These are phyloP conservation scores for Bombus fervidus DNA, from an alignment of 1,140 invertebrate species.

Conservation along the genomic window DNA sequence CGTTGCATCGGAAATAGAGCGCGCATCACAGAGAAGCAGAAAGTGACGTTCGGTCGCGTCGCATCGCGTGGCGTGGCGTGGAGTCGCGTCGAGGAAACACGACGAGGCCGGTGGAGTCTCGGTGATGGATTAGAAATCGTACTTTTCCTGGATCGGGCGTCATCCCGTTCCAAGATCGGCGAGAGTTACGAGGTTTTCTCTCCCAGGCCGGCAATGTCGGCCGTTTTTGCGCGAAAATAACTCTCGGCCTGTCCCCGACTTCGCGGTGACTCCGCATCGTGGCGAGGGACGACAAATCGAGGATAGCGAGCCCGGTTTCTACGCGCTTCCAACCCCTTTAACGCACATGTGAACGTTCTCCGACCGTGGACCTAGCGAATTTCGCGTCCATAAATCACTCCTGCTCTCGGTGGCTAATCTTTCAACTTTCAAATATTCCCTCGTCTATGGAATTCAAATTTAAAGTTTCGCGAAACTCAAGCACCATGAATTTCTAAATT, in stretches of 20 bases:
- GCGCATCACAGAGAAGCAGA: background rate
- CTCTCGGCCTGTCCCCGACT: conserved; percentile 46
- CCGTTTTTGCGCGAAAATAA: conserved; percentile 70
- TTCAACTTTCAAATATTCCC: background rate
- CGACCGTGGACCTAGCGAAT: background rate
- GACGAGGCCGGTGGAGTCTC: background rate
- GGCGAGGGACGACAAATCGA: conserved; percentile 57
- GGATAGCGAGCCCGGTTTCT: conserved; percentile 41
- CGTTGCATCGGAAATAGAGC: conserved; percentile 4
- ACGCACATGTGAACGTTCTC: conserved; percentile 27
- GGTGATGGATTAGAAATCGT: conserved; percentile 73
- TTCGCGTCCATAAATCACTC: background rate
- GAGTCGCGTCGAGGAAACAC: conserved; percentile 6
- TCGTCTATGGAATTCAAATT: background rate
- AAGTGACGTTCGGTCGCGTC: conserved; percentile 4
- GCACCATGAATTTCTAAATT: background rate
- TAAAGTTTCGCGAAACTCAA: background rate
- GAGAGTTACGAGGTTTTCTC: conserved; percentile 71
- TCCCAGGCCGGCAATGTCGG: conserved; percentile 40
- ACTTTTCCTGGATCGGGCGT: conserved; percentile 73
- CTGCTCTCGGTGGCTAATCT: background rate
- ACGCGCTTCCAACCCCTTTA: conserved; percentile 22
- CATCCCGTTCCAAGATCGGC: conserved; percentile 66
- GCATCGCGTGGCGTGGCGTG: background rate
- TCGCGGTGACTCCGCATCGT: conserved; percentile 26